These are phyloP conservation scores for Fopius arisanus DNA, from an alignment of 1,140 invertebrate species.

Conservation along the genomic window DNA sequence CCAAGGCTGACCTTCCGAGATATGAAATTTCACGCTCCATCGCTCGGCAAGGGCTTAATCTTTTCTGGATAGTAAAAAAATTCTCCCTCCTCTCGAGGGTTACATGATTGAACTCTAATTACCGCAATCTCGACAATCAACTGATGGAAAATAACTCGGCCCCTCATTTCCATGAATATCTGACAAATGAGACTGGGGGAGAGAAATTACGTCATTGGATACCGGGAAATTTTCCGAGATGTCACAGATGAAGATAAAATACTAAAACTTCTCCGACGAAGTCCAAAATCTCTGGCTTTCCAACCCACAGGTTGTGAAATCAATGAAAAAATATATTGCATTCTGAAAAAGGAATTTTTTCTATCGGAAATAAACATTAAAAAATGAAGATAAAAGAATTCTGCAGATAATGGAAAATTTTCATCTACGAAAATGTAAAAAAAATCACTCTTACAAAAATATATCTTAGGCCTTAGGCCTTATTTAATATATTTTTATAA, in stretches of 20 bases:
- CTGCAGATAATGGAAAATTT: too few relatives aligned
- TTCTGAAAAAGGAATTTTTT: too few relatives aligned
- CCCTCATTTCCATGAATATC: conserved; percentile 1
- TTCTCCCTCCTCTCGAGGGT: conserved; percentile 9
- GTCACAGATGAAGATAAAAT: neutral
- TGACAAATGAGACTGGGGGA: neutral
- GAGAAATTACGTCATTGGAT: neutral
- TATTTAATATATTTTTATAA: too few relatives aligned
- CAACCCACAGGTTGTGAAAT: too few relatives aligned
- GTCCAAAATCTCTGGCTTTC: too few relatives aligned
- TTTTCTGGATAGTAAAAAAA: conserved; percentile 18
- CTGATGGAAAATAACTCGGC: neutral
- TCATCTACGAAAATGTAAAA: too few relatives aligned
- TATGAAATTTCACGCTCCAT: conserved; percentile 26
- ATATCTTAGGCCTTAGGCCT: too few relatives aligned
- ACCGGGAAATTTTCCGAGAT: neutral
- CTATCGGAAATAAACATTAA: too few relatives aligned
- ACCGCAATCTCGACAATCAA: neutral
- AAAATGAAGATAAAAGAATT: too few relatives aligned
- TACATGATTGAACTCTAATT: conserved; percentile 10
- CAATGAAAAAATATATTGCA: too few relatives aligned
- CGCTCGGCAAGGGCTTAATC: conserved; percentile 14
- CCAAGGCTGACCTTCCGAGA: conserved; percentile 1
- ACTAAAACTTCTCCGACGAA: too few relatives aligned
- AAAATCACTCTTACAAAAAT: too few relatives aligned